Conservation (phyloP, 23 tunicate genomes). For the Corella eumyota region DNA sequence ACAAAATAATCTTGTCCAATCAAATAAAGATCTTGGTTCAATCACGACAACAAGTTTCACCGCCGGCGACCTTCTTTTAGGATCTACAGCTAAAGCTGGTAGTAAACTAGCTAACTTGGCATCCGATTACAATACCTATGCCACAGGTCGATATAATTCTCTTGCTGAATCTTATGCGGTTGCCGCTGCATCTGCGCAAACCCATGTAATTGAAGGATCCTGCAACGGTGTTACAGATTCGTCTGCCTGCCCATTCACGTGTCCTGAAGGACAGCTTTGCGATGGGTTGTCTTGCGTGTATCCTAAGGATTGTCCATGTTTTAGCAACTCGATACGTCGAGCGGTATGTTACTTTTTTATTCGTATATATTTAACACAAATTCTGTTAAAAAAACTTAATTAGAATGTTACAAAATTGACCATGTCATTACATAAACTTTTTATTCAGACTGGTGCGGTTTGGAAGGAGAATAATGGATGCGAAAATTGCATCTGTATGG, state of each 20-base stretch:
- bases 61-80: constrained; percentile 4
- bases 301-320: constrained; percentile 82
- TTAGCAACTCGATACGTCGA: constrained; percentile 45
- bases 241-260: constrained; percentile 44
- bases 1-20: no score
- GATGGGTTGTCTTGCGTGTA: constrained; percentile 73
- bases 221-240: constrained; percentile 58
- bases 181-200: constrained; percentile 9
- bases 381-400: no score
- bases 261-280: constrained; percentile 63
- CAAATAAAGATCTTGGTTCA: no score
- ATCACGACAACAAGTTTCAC: no score
- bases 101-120: constrained; percentile 3
- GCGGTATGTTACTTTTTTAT: constrained; percentile 39
- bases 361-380: background rate
- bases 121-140: constrained; percentile 42
- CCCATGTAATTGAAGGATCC: constrained; percentile 26
- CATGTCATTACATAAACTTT: background rate
- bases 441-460: constrained; percentile 75
- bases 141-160: constrained; percentile 45
- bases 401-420: no score
- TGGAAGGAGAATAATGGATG: constrained; percentile 91
- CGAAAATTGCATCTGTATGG: constrained; percentile 76
- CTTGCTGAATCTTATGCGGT: constrained; percentile 41
- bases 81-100: constrained; percentile 6